A percentile compares a stretch with the other conserved stretches of the same genome.
Conservation (phyloP, 1,140 invertebrate genomes). For the Bombus pyrosoma region DNA sequence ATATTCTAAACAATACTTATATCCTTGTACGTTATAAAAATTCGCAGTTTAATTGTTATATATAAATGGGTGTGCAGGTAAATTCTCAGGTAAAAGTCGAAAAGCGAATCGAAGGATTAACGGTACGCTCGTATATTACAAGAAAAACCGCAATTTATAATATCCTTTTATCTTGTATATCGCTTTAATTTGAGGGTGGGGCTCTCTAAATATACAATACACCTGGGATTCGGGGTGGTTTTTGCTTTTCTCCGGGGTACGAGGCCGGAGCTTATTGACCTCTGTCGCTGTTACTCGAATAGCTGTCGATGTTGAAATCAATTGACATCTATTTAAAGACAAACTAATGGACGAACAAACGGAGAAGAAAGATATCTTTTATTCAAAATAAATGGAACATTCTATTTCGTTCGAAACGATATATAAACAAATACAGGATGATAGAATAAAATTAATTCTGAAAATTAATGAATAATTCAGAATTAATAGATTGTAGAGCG, state of each 20-base stretch:
- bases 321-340: neutral
- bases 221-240: constrained; percentile 30
- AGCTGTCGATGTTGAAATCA: constrained; percentile 3
- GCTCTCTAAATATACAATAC: constrained; percentile 40
- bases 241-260: constrained; percentile 50
- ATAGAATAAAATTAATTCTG: too few species aligned
- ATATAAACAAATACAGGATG: neutral
- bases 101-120: neutral
- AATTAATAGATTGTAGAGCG: neutral
- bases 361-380: neutral
- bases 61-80: neutral
- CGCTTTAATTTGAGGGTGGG: constrained; percentile 14
- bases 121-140: constrained; percentile 40
- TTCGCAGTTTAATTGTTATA: neutral
- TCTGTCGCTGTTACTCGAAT: constrained; percentile 36
- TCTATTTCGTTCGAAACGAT: neutral
- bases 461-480: too few species aligned
- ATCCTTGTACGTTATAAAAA: neutral
- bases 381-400: neutral
- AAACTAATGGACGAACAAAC: neutral
- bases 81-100: constrained; percentile 46
- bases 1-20: too few species aligned
- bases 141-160: constrained; percentile 1
- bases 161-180: constrained; percentile 18
- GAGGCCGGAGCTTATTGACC: constrained; percentile 52